phyloP scores from a whole-genome alignment of 1,140 invertebrate species.

The Bombus ignitus region DNA sequence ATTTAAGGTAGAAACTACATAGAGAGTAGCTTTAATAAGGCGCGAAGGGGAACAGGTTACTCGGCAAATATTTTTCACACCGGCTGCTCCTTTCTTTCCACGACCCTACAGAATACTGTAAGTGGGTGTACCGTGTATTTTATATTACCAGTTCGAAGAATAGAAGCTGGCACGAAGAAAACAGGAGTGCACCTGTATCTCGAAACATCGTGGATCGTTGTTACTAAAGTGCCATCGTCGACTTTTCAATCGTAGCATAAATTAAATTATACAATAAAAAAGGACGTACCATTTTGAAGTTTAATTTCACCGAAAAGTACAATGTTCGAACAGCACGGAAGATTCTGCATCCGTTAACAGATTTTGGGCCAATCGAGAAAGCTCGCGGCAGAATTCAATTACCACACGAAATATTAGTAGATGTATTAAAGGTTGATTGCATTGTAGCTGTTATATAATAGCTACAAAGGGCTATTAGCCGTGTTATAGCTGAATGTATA shows the following conservation, averaged over 20 bases:
- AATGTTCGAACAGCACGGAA: background rate
- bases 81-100: slow-evolving; percentile 22
- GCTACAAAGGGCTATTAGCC: slow-evolving; percentile 37
- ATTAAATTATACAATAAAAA: background rate
- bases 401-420: slow-evolving; percentile 29
- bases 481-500: slow-evolving; percentile 24
- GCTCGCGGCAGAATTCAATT: slow-evolving; percentile 29
- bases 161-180: background rate
- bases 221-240: background rate
- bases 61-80: slow-evolving; percentile 59
- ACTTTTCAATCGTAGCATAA: background rate
- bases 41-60: slow-evolving; percentile 28
- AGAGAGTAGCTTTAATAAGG: slow-evolving; percentile 47
- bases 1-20: slow-evolving; percentile 52
- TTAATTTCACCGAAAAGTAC: background rate
- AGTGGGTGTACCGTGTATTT: background rate
- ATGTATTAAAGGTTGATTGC: slow-evolving; percentile 42
- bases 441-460: slow-evolving; percentile 40
- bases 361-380: slow-evolving; percentile 3
- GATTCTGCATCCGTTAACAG: background rate
- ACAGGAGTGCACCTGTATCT: background rate
- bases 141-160: background rate
- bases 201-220: slow-evolving; percentile 3
- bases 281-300: no score
- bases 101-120: no score